A percentile compares a stretch with the other conserved stretches of the same genome.
Conservation (phyloP, 2,797 vertebrate species). For the Peromyscus nudipes region DNA sequence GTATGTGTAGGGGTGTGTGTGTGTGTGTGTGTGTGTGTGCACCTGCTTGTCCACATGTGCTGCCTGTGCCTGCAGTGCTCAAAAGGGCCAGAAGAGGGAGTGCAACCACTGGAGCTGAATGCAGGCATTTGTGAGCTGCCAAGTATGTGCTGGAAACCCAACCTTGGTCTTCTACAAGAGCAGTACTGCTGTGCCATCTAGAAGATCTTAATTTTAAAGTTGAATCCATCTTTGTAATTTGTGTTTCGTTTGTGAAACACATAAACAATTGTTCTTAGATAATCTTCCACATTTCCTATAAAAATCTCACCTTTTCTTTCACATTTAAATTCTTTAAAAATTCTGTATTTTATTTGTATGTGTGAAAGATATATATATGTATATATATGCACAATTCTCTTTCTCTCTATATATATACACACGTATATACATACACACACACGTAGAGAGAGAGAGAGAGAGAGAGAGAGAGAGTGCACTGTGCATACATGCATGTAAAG, state of each 20-base stretch:
- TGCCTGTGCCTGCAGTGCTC: too few species aligned
- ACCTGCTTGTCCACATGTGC: neutral
- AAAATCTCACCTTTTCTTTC: neutral
- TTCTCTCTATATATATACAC: too few species aligned
- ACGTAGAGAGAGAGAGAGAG: neutral
- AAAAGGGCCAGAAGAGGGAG: neutral
- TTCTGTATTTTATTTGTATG: neutral
- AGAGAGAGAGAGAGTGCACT: neutral
- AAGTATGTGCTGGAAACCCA: neutral
- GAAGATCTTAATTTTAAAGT: neutral
- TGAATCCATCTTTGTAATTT: neutral
- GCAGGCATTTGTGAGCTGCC: neutral
- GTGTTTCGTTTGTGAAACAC: neutral
- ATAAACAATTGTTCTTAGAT: neutral
- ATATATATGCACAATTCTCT: too few species aligned
- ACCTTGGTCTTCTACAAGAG: neutral
- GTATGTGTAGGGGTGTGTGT: neutral
- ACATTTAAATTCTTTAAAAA: neutral
- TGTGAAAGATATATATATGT: too few species aligned
- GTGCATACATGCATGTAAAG: neutral
- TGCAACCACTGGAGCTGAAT: neutral
- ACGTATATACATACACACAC: too few species aligned
- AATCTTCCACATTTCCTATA: neutral
- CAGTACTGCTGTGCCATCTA: too few species aligned
- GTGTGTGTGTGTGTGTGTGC: neutral